Evolutionary conservation across 2,797 vertebrate genomes (phyloP).

Genomic region (Crocodylus rhombifer): DNA sequence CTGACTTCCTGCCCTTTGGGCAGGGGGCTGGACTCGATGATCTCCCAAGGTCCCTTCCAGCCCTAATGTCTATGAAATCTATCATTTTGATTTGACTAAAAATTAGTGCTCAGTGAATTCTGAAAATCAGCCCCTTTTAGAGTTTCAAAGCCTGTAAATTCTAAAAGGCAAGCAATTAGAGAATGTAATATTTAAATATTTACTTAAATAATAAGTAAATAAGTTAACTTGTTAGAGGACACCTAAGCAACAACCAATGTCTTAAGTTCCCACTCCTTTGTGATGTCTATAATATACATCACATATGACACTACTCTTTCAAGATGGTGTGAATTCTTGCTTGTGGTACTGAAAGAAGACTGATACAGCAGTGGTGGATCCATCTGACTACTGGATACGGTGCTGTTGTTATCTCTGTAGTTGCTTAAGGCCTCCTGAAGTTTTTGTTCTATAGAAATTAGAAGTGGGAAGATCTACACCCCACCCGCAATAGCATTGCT

Average conservation of each 20-base stretch:
- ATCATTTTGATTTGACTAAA: neutral
- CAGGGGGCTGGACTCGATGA: too few species aligned
- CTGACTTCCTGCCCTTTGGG: too few species aligned
- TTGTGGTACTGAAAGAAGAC: neutral
- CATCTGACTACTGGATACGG: neutral
- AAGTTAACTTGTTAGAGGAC: neutral
- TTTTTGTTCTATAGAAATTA: neutral
- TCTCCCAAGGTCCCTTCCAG: too few species aligned
- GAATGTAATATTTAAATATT: neutral
- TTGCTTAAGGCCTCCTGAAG: accelerated
- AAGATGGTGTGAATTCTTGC: accelerated
- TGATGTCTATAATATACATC: neutral
- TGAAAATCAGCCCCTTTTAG: neutral
- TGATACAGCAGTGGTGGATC: neutral
- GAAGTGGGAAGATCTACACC: neutral
- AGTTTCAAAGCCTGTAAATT: neutral
- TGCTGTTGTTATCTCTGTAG: constrained; percentile 34
- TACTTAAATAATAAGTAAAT: neutral
- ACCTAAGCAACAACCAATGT: too few species aligned
- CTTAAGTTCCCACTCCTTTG: neutral
- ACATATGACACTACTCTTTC: neutral
- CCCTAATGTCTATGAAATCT: too few species aligned
- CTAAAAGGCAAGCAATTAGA: neutral
- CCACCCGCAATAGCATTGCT: neutral
- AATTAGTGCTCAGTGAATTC: neutral